These are phyloP conservation scores for Danio albolineatus DNA, from an alignment of 2,797 vertebrate genomes.

Conservation along the genomic window DNA sequence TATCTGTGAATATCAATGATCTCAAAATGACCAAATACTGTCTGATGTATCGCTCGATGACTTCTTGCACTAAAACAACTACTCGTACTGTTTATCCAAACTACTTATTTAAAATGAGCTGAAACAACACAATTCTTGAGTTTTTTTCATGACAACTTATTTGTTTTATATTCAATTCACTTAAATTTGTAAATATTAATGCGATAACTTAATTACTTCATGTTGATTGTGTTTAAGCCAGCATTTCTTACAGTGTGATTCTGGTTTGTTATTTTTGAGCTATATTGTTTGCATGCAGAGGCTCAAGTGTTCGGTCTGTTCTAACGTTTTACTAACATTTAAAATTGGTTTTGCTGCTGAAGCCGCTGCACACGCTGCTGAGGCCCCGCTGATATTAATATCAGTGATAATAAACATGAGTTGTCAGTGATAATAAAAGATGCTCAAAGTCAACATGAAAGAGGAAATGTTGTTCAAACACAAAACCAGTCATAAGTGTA, in stretches of 20 bases:
- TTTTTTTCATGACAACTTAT: too few species aligned
- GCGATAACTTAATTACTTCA: too few species aligned
- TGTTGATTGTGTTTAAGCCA: too few species aligned
- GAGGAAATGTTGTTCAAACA: neutral
- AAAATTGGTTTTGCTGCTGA: conserved; percentile 15
- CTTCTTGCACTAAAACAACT: neutral
- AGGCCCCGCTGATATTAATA: neutral
- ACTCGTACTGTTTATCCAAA: too few species aligned
- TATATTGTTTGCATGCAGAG: neutral
- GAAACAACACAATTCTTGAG: too few species aligned
- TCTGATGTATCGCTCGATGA: neutral
- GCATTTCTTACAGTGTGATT: too few species aligned
- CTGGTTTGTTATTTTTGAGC: neutral
- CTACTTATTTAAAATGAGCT: too few species aligned
- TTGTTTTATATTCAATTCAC: too few species aligned
- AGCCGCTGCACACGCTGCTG: conserved; percentile 6
- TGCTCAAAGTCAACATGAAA: conserved; percentile 47
- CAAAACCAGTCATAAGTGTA: neutral
- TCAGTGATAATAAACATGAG: conserved; percentile 64
- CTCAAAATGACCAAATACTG: neutral
- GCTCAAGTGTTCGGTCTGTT: neutral
- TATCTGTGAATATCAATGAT: neutral
- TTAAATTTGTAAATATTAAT: too few species aligned
- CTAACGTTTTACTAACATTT: conserved; percentile 35
- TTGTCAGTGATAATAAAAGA: conserved; percentile 19